Percentiles rank a stretch among this genome's conserved stretches.
phyloP scores from a whole-genome alignment of 1,140 invertebrate species.

The Mylabris phalerata region DNA sequence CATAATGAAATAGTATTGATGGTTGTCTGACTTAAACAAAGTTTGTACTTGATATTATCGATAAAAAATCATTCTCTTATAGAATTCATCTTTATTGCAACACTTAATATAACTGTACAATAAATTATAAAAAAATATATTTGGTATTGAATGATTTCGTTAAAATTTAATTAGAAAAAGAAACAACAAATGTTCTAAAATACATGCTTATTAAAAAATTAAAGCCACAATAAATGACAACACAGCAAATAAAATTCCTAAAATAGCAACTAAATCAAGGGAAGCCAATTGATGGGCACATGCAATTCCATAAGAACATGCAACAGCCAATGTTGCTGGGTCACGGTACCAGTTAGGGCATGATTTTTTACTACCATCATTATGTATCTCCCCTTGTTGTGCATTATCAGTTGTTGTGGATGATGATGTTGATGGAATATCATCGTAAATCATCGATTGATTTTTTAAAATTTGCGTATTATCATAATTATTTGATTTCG shows the following conservation, averaged over 20 bases:
- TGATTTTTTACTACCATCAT: background rate
- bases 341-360: conserved; percentile 46
- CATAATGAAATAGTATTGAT: background rate
- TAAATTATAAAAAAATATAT: conserved; percentile 9
- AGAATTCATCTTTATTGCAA: conserved; percentile 1
- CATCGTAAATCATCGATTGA: conserved; percentile 1
- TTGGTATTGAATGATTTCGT: background rate
- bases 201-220: conserved; percentile 23
- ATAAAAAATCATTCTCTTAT: background rate
- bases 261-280: conserved; percentile 58
- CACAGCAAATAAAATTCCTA: conserved; percentile 61
- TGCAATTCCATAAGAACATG: conserved; percentile 58
- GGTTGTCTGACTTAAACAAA: conserved; percentile 7
- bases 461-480: conserved; percentile 8
- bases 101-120: conserved; percentile 8
- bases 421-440: background rate
- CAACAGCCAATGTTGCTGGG: conserved; percentile 52
- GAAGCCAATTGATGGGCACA: conserved; percentile 55
- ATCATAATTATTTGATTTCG: conserved; percentile 11
- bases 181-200: background rate
- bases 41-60: background rate
- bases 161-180: no score
- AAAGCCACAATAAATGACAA: conserved; percentile 60
- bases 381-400: background rate
- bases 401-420: no score